Evolutionary conservation across 2,113 vertebrate genomes (phyloP), one percentile per base, ranked within the genome.

Genomic region (Micronycteris hirsuta): DNA sequence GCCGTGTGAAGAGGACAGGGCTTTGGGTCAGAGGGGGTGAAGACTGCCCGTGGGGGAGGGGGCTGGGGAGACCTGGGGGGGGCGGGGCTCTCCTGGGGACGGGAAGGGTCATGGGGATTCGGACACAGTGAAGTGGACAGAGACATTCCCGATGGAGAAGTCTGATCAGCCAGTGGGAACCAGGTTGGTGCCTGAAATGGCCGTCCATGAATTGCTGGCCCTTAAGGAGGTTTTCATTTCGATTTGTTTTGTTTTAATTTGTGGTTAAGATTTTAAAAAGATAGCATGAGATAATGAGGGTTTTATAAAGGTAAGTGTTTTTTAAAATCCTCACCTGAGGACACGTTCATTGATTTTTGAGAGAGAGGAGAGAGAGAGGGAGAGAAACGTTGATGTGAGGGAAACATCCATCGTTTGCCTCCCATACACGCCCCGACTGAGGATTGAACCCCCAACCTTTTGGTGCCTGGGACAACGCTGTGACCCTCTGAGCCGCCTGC

Each of bases 191-290:
- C 38, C 52, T 31, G 13, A 77, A 5, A 67, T 4, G 36, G 38
- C 52, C 1, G 17, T 22, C n/a, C 6, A 2, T 3, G 10, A 33
- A 7, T 2, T 13, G 16, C 73, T 17, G 11, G n/a, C 41, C 56
- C 16, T 56, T n/a, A 17, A 22, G 22, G 67, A 67, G 1, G 20
- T 2, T 13, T 56, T 76, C 7, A 5, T 56, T 56, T 22, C 9
- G 20, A 8, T 24, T 56, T 24, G 54, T 83, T 76, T 28, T 61
- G 58, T 61, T 26, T 58, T 20, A 33, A 28, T 16, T 49, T 28
- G 6, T 4, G 38, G 47, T 41, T 38, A n/a, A 67, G 4, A 9
- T 73, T 41, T 31, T 67, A 26, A 45, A 41, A 36, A 43, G 3
- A 43, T 14, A 54, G 33, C 54, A 56, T 45, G 12, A 22, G 0